phyloP scores from a whole-genome alignment of 2,888 invertebrate species.

The Galerucella calmariensis region DNA sequence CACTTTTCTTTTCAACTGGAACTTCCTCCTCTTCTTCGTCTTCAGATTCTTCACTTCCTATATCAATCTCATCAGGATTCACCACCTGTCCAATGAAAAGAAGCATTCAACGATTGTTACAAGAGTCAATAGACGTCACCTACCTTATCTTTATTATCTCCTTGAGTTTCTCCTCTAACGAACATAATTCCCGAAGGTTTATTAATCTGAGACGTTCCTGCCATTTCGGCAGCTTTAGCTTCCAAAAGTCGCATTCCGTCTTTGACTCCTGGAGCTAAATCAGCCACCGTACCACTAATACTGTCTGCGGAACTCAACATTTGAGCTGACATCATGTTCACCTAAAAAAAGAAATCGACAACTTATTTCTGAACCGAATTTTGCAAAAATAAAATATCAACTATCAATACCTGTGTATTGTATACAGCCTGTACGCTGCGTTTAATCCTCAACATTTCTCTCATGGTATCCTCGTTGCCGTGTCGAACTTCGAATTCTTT shows the following conservation, averaged over 20 bases:
- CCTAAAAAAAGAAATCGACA: slow-evolving; percentile 49
- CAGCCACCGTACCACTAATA: slow-evolving; percentile 75
- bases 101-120: not conserved
- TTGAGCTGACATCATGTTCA: slow-evolving; percentile 99
- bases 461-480: slow-evolving; percentile 99
- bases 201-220: slow-evolving; percentile 63
- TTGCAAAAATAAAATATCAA: not conserved
- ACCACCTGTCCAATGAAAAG: slow-evolving; percentile 65
- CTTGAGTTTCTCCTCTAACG: slow-evolving; percentile 88
- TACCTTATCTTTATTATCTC: slow-evolving; percentile 72
- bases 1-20: slow-evolving; percentile 83
- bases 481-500: slow-evolving; percentile 99
- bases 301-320: slow-evolving; percentile 85
- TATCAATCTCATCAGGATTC: slow-evolving; percentile 90
- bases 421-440: slow-evolving; percentile 97
- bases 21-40: slow-evolving; percentile 71
- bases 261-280: slow-evolving; percentile 79
- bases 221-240: slow-evolving; percentile 82
- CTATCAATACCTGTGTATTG: slow-evolving; percentile 80
- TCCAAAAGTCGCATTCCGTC: slow-evolving; percentile 92
- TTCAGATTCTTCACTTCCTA: slow-evolving; percentile 75
- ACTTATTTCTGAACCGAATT: not conserved
- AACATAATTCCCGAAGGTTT: slow-evolving; percentile 76
- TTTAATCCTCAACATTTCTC: slow-evolving; percentile 98
- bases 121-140: not conserved